These are phyloP conservation scores for Otolemur crassicaudatus DNA, from an alignment of 2,797 vertebrate species.

Conservation along the genomic window DNA sequence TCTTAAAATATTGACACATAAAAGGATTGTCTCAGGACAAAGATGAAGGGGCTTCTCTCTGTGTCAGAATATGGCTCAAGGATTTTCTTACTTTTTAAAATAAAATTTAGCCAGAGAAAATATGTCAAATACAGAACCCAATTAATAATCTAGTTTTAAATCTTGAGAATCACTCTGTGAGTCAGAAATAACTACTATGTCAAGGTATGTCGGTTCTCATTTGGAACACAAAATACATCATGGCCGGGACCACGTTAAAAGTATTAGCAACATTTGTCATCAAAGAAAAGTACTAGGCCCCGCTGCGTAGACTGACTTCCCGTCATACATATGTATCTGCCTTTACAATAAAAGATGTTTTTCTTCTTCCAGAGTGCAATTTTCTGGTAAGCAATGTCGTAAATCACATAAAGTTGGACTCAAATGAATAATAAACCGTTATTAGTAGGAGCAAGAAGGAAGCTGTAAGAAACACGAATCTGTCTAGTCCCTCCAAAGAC, in stretches of 20 bases:
- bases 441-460: not conserved
- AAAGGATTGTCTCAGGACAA: not conserved
- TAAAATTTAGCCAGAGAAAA: not conserved
- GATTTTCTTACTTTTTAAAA: not conserved
- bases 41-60: not conserved
- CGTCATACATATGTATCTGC: slow-evolving; percentile 34
- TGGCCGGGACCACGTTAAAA: not conserved
- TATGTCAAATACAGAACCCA: not conserved
- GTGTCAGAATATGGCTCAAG: not conserved
- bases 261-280: slow-evolving; percentile 46
- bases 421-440: slow-evolving; percentile 37
- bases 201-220: not conserved
- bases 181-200: not conserved
- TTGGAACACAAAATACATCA: not conserved
- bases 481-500: not conserved
- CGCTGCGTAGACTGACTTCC: not conserved
- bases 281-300: not conserved
- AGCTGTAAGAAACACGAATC: not conserved
- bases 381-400: slow-evolving; percentile 52
- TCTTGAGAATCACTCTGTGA: not conserved
- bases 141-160: slow-evolving; percentile 48
- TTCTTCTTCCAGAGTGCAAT: slow-evolving; percentile 36
- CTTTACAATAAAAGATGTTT: slow-evolving; percentile 10
- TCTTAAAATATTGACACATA: not conserved
- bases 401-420: slow-evolving; percentile 37